phyloP scores from a whole-genome alignment of 2,797 vertebrate species.

The Gastrophryne carolinensis region DNA sequence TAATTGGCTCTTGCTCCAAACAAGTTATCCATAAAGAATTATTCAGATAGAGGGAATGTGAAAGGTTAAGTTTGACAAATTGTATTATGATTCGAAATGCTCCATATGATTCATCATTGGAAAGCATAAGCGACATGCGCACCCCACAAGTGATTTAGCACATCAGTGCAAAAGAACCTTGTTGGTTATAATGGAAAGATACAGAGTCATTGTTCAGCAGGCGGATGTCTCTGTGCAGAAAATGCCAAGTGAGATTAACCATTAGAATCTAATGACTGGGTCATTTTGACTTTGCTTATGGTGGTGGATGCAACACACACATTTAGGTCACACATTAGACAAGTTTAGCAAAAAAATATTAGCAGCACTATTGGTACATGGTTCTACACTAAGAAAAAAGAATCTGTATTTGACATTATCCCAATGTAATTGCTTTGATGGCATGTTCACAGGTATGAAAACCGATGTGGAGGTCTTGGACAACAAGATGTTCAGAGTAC shows the following conservation, averaged over 20 bases:
- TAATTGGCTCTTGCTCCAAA: neutral
- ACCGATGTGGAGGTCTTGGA: conserved; percentile 88
- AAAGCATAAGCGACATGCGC: neutral
- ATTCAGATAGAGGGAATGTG: neutral
- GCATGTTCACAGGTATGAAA: conserved; percentile 70
- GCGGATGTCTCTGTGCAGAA: neutral
- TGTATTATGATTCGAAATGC: neutral
- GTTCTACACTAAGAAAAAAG: neutral
- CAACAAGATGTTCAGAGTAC: conserved; percentile 93
- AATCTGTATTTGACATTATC: neutral
- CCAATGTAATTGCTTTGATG: neutral
- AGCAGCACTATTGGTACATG: neutral
- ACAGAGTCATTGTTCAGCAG: neutral
- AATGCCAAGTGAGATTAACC: neutral
- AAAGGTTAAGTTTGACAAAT: neutral
- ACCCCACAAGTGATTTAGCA: neutral
- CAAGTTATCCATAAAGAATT: neutral
- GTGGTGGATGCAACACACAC: neutral
- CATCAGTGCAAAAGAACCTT: neutral
- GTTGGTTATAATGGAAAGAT: neutral
- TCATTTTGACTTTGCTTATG: conserved; percentile 1
- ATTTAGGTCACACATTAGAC: neutral
- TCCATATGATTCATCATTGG: neutral
- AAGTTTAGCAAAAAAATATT: neutral
- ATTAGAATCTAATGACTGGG: neutral